Evolutionary conservation across 1,140 invertebrate species (phyloP).

Genomic region (Ladona fulva): DNA sequence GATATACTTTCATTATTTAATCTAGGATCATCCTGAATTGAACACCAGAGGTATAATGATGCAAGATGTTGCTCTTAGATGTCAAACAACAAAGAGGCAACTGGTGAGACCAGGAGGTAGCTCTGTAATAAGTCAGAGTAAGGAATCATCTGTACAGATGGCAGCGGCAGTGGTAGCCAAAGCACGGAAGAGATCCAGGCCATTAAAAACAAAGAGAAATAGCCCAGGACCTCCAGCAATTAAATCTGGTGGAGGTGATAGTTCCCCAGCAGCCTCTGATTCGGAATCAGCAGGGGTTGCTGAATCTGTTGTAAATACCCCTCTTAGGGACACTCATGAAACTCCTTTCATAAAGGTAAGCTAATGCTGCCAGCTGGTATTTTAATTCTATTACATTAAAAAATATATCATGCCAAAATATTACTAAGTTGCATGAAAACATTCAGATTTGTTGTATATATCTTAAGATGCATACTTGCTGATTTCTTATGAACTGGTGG

Average conservation of each 20-base stretch:
- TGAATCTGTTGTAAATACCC: background rate
- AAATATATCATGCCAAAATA: too few relatives aligned
- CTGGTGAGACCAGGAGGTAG: background rate
- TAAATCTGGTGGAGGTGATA: background rate
- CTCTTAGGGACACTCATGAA: conserved; percentile 15
- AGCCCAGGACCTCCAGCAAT: background rate
- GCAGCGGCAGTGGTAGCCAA: background rate
- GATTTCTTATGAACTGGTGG: too few relatives aligned
- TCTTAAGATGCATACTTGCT: too few relatives aligned
- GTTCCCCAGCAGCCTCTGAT: background rate
- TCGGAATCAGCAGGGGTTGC: background rate
- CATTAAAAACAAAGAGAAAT: background rate
- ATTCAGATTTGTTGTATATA: too few relatives aligned
- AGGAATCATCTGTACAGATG: background rate
- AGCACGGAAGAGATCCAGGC: background rate
- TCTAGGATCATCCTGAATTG: conserved; percentile 46
- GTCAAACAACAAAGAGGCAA: conserved; percentile 38
- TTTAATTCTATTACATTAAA: too few relatives aligned
- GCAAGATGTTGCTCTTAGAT: conserved; percentile 46
- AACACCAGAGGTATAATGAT: conserved; percentile 48
- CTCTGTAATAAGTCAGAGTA: background rate
- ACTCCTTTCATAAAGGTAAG: background rate
- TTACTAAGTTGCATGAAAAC: too few relatives aligned
- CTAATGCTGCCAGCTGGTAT: too few relatives aligned
- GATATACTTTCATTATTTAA: conserved; percentile 15